phyloP scores from a whole-genome alignment of 1,140 invertebrate genomes.

The Macrobrachium nipponense region DNA sequence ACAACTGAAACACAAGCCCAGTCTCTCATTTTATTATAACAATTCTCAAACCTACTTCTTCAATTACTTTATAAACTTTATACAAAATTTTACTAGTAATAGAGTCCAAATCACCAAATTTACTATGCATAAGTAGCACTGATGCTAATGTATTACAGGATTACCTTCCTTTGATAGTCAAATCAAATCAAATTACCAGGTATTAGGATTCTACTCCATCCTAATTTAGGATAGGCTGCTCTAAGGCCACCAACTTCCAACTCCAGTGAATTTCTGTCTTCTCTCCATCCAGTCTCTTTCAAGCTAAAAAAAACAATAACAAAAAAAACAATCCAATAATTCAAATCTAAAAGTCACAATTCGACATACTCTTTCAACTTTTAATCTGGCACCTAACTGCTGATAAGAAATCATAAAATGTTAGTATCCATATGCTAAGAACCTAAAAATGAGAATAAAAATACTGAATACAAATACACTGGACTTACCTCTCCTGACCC shows the following conservation, averaged over 20 bases:
- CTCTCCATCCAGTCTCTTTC: conserved; percentile 65
- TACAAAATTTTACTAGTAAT: no score
- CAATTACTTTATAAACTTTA: no score
- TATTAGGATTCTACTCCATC: conserved; percentile 78
- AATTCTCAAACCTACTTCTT: no score
- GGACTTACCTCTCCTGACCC: conserved; percentile 68
- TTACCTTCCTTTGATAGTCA: not conserved
- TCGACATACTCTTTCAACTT: no score
- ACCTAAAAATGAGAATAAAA: not conserved
- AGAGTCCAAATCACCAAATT: no score
- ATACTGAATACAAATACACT: not conserved
- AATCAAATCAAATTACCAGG: conserved; percentile 70
- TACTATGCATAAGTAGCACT: no score
- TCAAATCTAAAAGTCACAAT: not conserved
- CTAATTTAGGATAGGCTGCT: conserved; percentile 72
- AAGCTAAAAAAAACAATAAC: conserved; percentile 34
- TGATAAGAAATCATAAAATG: no score
- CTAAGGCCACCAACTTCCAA: conserved; percentile 67
- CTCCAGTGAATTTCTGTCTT: conserved; percentile 51
- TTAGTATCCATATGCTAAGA: not conserved
- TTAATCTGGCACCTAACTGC: no score
- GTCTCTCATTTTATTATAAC: no score
- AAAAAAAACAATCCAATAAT: not conserved
- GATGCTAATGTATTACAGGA: no score
- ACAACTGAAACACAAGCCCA: no score